These are phyloP conservation scores for Adrianichthys oophorus DNA, from an alignment of 2,797 vertebrate species.

Conservation along the genomic window DNA sequence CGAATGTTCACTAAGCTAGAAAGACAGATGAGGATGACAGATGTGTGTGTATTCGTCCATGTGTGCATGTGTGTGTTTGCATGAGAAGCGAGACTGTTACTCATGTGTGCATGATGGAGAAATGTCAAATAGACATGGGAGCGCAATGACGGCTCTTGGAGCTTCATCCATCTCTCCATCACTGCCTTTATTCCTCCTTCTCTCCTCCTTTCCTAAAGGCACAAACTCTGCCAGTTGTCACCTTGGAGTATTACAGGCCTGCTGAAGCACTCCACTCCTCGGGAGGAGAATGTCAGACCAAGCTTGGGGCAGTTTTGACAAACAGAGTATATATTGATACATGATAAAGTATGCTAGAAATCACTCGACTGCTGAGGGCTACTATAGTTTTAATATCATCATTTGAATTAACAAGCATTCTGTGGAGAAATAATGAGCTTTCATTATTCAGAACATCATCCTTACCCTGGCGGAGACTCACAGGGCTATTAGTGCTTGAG, in stretches of 20 bases:
- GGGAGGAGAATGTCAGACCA: constrained; percentile 96
- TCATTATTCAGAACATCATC: constrained; percentile 99
- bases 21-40: constrained; percentile 72
- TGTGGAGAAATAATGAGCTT: constrained; percentile 99
- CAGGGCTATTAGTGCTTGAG: constrained; percentile 99
- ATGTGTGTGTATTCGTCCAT: constrained; percentile 68
- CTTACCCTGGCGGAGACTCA: constrained; percentile 94
- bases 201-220: constrained; percentile 90
- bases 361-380: constrained; percentile 99
- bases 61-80: constrained; percentile 24
- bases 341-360: constrained; percentile 99
- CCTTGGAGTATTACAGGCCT: constrained; percentile 94
- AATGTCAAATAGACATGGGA: constrained; percentile 73
- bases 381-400: constrained; percentile 99
- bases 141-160: constrained; percentile 86
- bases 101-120: constrained; percentile 67
- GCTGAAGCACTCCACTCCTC: constrained; percentile 92
- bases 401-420: constrained; percentile 99
- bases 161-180: constrained; percentile 84
- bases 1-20: constrained; percentile 54
- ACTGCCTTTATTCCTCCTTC: constrained; percentile 59
- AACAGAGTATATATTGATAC: constrained; percentile 99
- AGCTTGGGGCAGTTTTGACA: constrained; percentile 99
- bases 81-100: constrained; percentile 6
- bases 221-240: constrained; percentile 97